A percentile compares a stretch with the other conserved stretches of the same genome.
Conservation (phyloP, 2,113 vertebrate genomes). For the Gallinago paraguaiae region DNA sequence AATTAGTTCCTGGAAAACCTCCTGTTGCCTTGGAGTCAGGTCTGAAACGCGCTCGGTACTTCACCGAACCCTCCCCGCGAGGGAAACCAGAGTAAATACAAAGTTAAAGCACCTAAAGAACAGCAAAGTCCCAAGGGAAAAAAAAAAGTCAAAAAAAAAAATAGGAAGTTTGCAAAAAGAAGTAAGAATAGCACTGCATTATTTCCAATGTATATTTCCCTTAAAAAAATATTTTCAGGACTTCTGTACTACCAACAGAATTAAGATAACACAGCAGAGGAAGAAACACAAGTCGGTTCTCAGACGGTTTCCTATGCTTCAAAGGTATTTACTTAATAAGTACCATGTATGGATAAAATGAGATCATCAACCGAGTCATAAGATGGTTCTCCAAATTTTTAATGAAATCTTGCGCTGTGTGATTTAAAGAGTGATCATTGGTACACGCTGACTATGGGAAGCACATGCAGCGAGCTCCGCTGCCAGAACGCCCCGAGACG, state of each 20-base stretch:
- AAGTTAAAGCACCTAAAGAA: background rate
- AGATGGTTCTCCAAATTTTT: slow-evolving; percentile 42
- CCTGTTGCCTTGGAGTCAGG: background rate
- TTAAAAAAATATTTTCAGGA: background rate
- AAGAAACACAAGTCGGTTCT: background rate
- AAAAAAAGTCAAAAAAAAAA: background rate
- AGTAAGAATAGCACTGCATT: slow-evolving; percentile 14
- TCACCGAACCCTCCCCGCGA: background rate
- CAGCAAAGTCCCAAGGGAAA: background rate
- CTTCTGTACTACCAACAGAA: slow-evolving; percentile 31
- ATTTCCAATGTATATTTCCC: slow-evolving; percentile 21
- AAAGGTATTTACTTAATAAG: slow-evolving; percentile 56
- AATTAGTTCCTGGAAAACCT: slow-evolving; percentile 52
- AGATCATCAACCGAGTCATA: slow-evolving; percentile 54
- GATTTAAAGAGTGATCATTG: background rate
- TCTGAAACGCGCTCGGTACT: background rate
- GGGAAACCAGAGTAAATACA: background rate
- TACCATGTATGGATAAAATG: slow-evolving; percentile 48
- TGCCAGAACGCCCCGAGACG: background rate
- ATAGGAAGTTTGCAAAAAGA: background rate
- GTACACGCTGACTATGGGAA: background rate
- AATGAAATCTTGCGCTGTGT: slow-evolving; percentile 23
- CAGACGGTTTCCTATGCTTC: slow-evolving; percentile 26
- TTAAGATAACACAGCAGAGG: slow-evolving; percentile 39
- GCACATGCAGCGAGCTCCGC: background rate